A percentile compares a stretch with the other conserved stretches of the same genome.
phyloP scores from a whole-genome alignment of 2,113 vertebrate genomes.

The Butorides virescens region DNA sequence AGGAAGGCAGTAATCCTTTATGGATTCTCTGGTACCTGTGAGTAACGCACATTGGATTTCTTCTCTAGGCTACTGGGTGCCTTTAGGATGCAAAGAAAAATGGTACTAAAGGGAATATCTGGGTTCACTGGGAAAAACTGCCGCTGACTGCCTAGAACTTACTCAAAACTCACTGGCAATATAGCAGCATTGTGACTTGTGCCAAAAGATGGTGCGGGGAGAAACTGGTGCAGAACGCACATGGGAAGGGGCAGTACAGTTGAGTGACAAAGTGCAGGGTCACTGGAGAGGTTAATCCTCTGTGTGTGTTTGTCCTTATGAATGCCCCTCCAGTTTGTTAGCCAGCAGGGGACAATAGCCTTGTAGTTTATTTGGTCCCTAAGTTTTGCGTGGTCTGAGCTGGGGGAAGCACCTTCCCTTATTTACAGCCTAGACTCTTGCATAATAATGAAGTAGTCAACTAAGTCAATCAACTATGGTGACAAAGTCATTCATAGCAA shows the following conservation, averaged over 20 bases:
- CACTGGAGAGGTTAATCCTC: not conserved
- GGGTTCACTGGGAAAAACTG: not conserved
- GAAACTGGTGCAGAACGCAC: not conserved
- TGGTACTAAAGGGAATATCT: not conserved
- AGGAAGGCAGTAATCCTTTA: conserved; percentile 17
- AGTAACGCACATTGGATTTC: not conserved
- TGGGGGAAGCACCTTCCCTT: not conserved
- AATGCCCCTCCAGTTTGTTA: not conserved
- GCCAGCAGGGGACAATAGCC: not conserved
- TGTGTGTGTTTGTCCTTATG: not conserved
- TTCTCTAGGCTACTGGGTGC: not conserved
- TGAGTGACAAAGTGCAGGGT: not conserved
- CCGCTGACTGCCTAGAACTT: not conserved
- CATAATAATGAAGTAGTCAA: not conserved
- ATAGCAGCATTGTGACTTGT: not conserved
- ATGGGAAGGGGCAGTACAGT: not conserved
- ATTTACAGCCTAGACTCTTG: not conserved
- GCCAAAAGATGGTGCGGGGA: not conserved
- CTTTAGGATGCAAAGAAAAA: not conserved
- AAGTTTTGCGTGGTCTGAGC: not conserved
- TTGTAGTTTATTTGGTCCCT: not conserved
- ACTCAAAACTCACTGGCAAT: not conserved
- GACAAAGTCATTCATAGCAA: not conserved
- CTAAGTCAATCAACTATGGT: not conserved
- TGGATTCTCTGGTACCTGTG: conserved; percentile 20